These are phyloP conservation scores for Papilio demoleus DNA, from an alignment of 2,888 invertebrate species.

Conservation along the genomic window DNA sequence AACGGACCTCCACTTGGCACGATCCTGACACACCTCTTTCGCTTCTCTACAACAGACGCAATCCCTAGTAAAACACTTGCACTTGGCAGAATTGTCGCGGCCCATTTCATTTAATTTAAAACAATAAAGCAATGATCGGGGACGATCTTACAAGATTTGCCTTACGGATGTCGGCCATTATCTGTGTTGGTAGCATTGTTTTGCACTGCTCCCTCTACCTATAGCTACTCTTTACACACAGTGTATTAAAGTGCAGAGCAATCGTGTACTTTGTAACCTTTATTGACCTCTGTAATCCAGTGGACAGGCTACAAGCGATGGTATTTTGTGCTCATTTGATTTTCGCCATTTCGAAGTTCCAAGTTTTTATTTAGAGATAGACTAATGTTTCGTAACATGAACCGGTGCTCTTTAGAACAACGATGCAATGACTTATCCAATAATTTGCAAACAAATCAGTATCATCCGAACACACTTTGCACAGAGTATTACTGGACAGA, in stretches of 20 bases:
- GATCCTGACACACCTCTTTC: too few species aligned
- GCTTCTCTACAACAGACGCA: too few species aligned
- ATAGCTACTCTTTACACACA: neutral
- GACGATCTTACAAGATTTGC: conserved; percentile 6
- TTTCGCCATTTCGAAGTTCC: neutral
- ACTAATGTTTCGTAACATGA: too few species aligned
- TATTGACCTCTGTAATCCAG: neutral
- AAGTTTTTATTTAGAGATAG: too few species aligned
- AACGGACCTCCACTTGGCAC: too few species aligned
- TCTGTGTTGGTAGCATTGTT: neutral
- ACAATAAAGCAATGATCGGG: conserved; percentile 35
- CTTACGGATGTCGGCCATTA: conserved; percentile 19
- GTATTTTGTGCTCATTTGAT: neutral
- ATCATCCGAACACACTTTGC: neutral
- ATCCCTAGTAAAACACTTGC: neutral
- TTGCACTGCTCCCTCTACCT: neutral
- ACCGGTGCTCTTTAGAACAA: too few species aligned
- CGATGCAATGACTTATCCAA: neutral
- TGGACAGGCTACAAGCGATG: neutral
- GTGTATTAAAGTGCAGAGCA: neutral
- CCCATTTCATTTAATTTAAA: conserved; percentile 37
- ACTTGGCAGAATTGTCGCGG: neutral
- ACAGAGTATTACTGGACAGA: neutral
- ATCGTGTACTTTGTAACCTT: neutral
- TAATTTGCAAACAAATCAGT: neutral